A percentile compares a stretch with the other conserved stretches of the same genome.
phyloP scores from a whole-genome alignment of 2,113 vertebrate species.

The Ailurus styani region DNA sequence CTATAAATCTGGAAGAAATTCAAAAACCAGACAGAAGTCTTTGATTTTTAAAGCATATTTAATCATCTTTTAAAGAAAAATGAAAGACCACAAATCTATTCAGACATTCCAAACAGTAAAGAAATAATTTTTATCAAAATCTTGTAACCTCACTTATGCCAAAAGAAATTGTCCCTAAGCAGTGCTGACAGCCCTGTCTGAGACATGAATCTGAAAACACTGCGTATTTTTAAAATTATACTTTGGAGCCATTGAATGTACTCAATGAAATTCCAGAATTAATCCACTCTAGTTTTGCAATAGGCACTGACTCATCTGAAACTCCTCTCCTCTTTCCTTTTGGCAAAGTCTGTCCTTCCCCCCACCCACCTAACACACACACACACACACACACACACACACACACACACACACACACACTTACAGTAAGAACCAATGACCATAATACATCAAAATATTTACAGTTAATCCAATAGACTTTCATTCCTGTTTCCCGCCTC shows the following conservation, averaged over 20 bases:
- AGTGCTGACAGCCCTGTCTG: slow-evolving; percentile 32
- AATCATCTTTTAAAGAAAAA: slow-evolving; percentile 67
- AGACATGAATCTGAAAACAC: background rate
- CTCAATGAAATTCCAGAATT: slow-evolving; percentile 69
- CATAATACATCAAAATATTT: slow-evolving; percentile 43
- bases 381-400: background rate
- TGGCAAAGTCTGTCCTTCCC: background rate
- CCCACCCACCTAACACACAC: background rate
- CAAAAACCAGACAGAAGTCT: slow-evolving; percentile 20
- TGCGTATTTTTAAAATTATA: slow-evolving; percentile 69
- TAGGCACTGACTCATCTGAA: slow-evolving; percentile 53
- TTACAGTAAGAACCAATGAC: background rate
- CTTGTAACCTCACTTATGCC: slow-evolving; percentile 1
- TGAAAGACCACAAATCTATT: slow-evolving; percentile 61
- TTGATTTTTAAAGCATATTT: slow-evolving; percentile 63
- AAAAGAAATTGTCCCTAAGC: slow-evolving; percentile 45
- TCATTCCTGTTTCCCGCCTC: slow-evolving; percentile 56
- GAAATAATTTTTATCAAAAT: slow-evolving; percentile 66
- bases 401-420: background rate
- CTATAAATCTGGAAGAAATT: slow-evolving; percentile 75
- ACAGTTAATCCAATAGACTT: slow-evolving; percentile 62
- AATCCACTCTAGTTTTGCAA: slow-evolving; percentile 54
- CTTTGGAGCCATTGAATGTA: slow-evolving; percentile 55
- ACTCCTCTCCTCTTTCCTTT: slow-evolving; percentile 10
- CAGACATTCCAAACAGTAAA: slow-evolving; percentile 63